Base-by-base conservation (phyloP, 2,797 vertebrate genomes). In the Argentina silus region DNA sequence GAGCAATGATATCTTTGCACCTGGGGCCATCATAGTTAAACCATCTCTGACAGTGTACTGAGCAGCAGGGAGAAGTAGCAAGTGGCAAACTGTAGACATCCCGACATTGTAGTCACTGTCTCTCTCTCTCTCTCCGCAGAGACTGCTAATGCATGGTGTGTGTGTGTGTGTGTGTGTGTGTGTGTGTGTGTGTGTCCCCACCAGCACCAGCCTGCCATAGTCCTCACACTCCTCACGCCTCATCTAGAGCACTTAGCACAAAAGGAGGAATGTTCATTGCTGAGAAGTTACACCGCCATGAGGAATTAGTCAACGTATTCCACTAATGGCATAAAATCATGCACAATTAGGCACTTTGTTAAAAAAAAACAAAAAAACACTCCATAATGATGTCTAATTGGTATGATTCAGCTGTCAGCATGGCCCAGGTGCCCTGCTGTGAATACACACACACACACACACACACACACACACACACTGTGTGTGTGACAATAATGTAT, bases 291-390 rank as follows among this genome's bases (percentile, higher is more conserved):
- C 73, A 56, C 51, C 43, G 56, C 67, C 71, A 69, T 75, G 69
- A 86, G 82, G 76, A 85, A 84, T 74, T 75, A 80, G 80, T 73
- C 74, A 78, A 73, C 71, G 68, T 77, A 70, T 78, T 83, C 71
- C 73, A 56, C 70, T 90, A 83, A 90, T 77, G 53, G 67, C 72
- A 61, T 76, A 77, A 79, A 76, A 80, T 88, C 83, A 85, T 82
- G 74, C 74, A 57, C 80, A 83, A 86, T 91, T 88, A 88, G 68
- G 51, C 23, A 53, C 69, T 84, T 78, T 84, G 65, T 87, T 84
- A 91, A 85, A 82, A 36, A 36, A 36, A n/a, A n/a, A n/a, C n/a
- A n/a, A n/a, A n/a, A n/a, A n/a, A n/a, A n/a, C n/a, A 70, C 67
- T 44, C 51, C 73, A 71, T 88, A 86, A 86, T 85, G 78, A 77